Conservation (phyloP, 2,113 vertebrate species). For the Holacanthus passer region DNA sequence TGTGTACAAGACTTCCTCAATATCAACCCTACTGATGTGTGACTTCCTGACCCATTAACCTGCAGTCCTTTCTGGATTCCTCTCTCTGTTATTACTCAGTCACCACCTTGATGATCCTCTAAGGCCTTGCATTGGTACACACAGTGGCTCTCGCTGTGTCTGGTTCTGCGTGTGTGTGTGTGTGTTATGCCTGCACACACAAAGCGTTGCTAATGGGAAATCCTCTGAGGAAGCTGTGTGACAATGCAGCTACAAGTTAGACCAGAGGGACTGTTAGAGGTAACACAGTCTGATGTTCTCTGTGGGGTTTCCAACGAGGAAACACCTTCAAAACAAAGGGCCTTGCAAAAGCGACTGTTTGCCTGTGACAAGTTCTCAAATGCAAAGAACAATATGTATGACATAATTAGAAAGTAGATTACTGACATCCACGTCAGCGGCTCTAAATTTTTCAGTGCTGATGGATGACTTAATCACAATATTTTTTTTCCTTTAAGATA, state of each 20-base stretch:
- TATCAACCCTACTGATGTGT: conserved; percentile 34
- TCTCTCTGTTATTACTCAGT: conserved; percentile 29
- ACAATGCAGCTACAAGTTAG: conserved; percentile 68
- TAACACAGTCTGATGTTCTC: conserved; percentile 62
- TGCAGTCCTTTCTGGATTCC: conserved; percentile 10
- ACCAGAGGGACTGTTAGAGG: conserved; percentile 34
- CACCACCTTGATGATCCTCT: conserved; percentile 20
- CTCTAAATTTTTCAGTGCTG: conserved; percentile 4
- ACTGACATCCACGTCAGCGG: not conserved
- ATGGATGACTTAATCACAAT: not conserved
- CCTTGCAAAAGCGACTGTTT: conserved; percentile 43
- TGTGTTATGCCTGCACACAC: conserved; percentile 29
- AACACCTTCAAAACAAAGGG: conserved; percentile 75
- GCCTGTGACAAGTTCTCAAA: conserved; percentile 24
- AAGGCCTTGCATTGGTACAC: not conserved
- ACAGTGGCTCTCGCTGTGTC: not conserved
- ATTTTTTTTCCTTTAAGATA: too few species aligned
- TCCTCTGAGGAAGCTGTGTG: conserved; percentile 77
- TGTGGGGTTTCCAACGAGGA: conserved; percentile 69
- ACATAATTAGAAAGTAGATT: conserved; percentile 31
- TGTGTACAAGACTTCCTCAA: conserved; percentile 16
- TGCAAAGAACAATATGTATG: conserved; percentile 32
- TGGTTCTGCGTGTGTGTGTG: conserved; percentile 16
- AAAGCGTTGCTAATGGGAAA: conserved; percentile 66
- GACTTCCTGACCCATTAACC: conserved; percentile 59